Conservation (phyloP, 2,888 invertebrate species). For the Teleiodes luculella region DNA sequence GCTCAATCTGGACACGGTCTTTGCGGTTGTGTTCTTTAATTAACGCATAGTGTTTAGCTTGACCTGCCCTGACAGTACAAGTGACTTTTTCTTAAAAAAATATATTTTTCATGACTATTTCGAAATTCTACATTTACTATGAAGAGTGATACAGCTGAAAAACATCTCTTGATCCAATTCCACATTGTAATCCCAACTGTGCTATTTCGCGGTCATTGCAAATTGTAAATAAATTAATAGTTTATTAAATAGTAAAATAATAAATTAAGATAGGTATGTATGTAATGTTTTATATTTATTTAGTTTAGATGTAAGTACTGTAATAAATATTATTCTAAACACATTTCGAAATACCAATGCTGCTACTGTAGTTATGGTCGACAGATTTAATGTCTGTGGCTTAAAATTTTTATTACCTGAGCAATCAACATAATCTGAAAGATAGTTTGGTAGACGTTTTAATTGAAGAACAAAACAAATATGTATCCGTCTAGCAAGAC, state of each 20-base stretch:
- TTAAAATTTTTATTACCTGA: slow-evolving; percentile 16
- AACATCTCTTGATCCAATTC: neutral
- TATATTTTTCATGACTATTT: too few species aligned
- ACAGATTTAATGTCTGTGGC: slow-evolving; percentile 13
- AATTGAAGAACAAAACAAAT: too few species aligned
- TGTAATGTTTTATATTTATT: slow-evolving; percentile 41
- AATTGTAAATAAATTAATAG: slow-evolving; percentile 35
- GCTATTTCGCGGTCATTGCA: slow-evolving; percentile 26
- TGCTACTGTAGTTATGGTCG: slow-evolving; percentile 21
- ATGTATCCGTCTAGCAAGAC: too few species aligned
- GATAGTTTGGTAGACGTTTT: too few species aligned
- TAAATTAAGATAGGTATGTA: slow-evolving; percentile 22
- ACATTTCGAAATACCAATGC: slow-evolving; percentile 22
- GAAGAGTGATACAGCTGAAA: too few species aligned
- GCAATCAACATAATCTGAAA: slow-evolving; percentile 17
- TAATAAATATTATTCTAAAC: slow-evolving; percentile 34
- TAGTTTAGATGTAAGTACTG: slow-evolving; percentile 24
- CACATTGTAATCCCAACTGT: neutral
- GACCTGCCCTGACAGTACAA: too few species aligned
- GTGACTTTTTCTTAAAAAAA: too few species aligned
- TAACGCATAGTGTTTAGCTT: too few species aligned
- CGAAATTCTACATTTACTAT: too few species aligned
- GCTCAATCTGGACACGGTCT: too few species aligned
- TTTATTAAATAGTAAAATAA: too few species aligned
- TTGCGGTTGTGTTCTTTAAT: too few species aligned